Evolutionary conservation across 2,888 invertebrate species (phyloP).

Genomic region (Octodonta nipae): DNA sequence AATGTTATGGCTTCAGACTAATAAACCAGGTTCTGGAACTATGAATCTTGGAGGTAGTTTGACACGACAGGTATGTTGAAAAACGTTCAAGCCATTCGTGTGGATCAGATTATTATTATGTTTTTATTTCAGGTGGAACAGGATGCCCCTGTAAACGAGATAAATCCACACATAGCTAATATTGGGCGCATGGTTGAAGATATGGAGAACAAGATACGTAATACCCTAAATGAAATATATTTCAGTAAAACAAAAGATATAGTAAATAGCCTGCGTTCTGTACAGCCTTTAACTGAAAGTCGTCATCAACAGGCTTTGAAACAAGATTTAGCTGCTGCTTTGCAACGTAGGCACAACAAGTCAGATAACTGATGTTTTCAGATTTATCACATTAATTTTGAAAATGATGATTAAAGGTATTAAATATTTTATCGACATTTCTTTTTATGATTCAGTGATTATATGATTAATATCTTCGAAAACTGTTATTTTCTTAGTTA

Average conservation of each 20-base stretch:
- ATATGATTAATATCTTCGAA: no score
- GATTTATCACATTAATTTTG: slow-evolving; percentile 17
- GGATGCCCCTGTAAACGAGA: slow-evolving; percentile 80
- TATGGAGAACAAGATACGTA: slow-evolving; percentile 98
- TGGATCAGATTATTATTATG: background rate
- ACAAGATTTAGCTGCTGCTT: slow-evolving; percentile 71
- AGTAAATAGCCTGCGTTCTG: slow-evolving; percentile 69
- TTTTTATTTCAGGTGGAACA: slow-evolving; percentile 60
- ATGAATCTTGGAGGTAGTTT: slow-evolving; percentile 98
- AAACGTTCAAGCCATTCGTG: no score
- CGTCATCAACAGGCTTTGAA: slow-evolving; percentile 71
- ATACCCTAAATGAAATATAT: slow-evolving; percentile 95
- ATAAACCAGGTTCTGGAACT: slow-evolving; percentile 89
- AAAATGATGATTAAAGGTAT: slow-evolving; percentile 12
- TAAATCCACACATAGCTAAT: slow-evolving; percentile 94
- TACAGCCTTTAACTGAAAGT: slow-evolving; percentile 76
- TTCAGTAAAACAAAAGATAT: slow-evolving; percentile 99
- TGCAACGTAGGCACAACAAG: slow-evolving; percentile 70
- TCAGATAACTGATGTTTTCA: slow-evolving; percentile 32
- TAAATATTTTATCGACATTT: no score
- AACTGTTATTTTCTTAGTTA: no score
- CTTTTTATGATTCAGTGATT: no score
- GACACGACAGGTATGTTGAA: slow-evolving; percentile 91
- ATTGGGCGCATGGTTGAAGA: slow-evolving; percentile 98
- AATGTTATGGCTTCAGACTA: slow-evolving; percentile 98